Percentiles rank a stretch among this genome's conserved stretches.
phyloP scores from a whole-genome alignment of 1,140 invertebrate genomes.

The Periplaneta americana region DNA sequence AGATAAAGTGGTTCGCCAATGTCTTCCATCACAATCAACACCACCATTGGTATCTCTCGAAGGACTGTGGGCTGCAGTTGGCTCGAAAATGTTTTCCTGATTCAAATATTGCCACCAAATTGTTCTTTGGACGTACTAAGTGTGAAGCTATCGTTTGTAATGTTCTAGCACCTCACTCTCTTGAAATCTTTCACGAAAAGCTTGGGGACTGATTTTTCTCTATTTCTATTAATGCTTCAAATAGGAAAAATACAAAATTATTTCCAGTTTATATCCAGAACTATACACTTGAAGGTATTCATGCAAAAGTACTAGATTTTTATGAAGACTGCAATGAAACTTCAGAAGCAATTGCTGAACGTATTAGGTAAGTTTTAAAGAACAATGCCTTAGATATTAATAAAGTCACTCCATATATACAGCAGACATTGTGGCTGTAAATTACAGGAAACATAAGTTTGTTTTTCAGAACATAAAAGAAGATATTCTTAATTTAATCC shows the following conservation, averaged over 20 bases:
- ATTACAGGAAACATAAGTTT: neutral
- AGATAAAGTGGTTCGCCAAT: neutral
- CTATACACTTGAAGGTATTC: constrained; percentile 15
- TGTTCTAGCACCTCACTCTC: neutral
- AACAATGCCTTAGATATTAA: neutral
- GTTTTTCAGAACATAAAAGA: no score
- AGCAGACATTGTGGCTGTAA: neutral
- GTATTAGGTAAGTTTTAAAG: neutral
- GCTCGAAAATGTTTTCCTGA: neutral
- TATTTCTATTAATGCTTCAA: constrained; percentile 20
- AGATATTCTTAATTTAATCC: no score
- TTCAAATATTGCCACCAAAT: neutral
- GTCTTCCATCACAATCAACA: neutral
- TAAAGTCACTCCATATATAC: neutral
- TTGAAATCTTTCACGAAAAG: neutral
- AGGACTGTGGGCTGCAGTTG: neutral
- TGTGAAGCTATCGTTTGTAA: neutral
- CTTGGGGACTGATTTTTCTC: constrained; percentile 11
- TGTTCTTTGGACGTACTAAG: neutral
- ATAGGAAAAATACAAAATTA: constrained; percentile 21
- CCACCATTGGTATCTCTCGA: neutral
- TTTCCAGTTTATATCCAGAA: constrained; percentile 17
- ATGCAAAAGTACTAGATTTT: constrained; percentile 21
- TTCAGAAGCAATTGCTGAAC: constrained; percentile 1
- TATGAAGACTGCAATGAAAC: constrained; percentile 17